Evolutionary conservation across 2,888 invertebrate species (phyloP), one percentile per base, ranked within the genome.

Genomic region (Hypolimnas misippus): DNA sequence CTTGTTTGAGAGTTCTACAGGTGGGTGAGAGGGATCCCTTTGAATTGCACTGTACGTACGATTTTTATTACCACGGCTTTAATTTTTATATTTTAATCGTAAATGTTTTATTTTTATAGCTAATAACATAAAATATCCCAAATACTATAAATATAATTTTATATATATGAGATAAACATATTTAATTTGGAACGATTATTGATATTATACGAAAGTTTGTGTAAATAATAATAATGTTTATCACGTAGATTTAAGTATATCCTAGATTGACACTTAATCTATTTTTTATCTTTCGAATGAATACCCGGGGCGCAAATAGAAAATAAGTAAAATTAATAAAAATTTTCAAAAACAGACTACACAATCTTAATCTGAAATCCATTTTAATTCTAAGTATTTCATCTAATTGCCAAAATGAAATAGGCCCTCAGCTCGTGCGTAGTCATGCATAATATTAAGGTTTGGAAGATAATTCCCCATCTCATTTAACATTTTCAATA

Each of bases 401-500:
- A 21, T 12, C 5, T 52, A 52, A 52, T 63, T 53, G 21, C 31
- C n/a, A 33, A 40, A 21, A 25, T 54, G 29, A 31, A 57, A 57
- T 57, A 53, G n/a, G 40, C 31, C 25, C 33, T 57, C 35, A 29
- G 21, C 21, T 42, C 17, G 25, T 53, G 44, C 50, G 44, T 42
- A 51, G 35, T 54, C 62, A 54, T 46, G 57, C 54, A 57, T 64
- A 49, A 33, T 46, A 58, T 61, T 50, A 35, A 49, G 64, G 33
- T 53, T 61, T 53, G 42, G n/a, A 62, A 57, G 53, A 50, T 38
- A 60, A 56, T 57, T 38, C 35, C 40, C 10, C 25, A 21, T 54
- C 38, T 65, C 57, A 55, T 58, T 65, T 55, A 65, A 55, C 54
- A 42, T 51, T 57, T 64, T 64, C 53, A 57, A 54, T 57, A 40